Conservation (phyloP, 2,888 invertebrate genomes). For the Creontiades dilutus region DNA sequence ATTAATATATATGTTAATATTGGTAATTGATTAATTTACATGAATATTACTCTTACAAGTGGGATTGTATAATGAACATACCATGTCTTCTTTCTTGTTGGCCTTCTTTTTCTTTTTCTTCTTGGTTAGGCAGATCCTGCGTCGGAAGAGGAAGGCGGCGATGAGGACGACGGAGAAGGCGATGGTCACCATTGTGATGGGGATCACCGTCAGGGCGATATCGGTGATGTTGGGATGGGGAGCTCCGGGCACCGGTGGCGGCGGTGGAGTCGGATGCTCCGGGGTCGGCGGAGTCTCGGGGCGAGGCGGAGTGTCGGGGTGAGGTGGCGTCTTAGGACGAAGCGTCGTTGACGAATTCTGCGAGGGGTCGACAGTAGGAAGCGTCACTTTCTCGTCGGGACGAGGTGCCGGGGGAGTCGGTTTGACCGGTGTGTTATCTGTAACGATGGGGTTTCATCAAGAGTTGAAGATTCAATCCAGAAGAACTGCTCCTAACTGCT, state of each 20-base stretch:
- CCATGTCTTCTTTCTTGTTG: slow-evolving; percentile 87
- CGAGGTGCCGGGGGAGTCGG: too few species aligned
- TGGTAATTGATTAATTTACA: too few species aligned
- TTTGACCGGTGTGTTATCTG: too few species aligned
- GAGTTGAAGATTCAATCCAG: too few species aligned
- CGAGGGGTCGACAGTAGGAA: too few species aligned
- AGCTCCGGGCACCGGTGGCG: slow-evolving; percentile 67
- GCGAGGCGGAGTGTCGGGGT: not conserved
- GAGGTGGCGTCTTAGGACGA: not conserved
- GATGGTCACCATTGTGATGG: slow-evolving; percentile 85
- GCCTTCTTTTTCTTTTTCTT: slow-evolving; percentile 83
- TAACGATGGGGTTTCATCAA: too few species aligned
- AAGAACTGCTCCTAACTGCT: too few species aligned
- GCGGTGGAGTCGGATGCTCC: slow-evolving; percentile 41
- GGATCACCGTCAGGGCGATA: slow-evolving; percentile 84
- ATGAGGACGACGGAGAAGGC: slow-evolving; percentile 85
- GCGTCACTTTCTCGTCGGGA: too few species aligned
- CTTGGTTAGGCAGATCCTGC: slow-evolving; percentile 82
- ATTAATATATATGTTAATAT: too few species aligned
- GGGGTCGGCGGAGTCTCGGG: not conserved
- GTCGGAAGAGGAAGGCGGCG: slow-evolving; percentile 85
- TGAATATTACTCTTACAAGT: too few species aligned
- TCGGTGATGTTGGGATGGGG: slow-evolving; percentile 77
- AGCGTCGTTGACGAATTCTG: not conserved
- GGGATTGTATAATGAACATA: slow-evolving; percentile 76